Conservation (phyloP, 2,797 vertebrate species). For the Mus caroli region DNA sequence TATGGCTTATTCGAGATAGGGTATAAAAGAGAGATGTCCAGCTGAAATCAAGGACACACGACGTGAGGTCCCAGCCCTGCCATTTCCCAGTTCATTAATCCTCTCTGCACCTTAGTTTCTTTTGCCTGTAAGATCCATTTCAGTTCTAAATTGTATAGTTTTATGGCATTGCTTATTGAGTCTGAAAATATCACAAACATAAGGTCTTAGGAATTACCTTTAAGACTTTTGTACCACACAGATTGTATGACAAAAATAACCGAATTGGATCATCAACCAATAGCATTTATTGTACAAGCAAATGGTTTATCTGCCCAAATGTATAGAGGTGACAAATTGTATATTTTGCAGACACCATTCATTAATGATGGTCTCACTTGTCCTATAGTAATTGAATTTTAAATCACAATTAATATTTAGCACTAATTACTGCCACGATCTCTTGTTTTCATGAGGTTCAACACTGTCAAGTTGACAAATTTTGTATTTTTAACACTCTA, state of each 20-base stretch:
- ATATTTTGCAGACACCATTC: slow-evolving; percentile 46
- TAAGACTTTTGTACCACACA: slow-evolving; percentile 43
- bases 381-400: slow-evolving; percentile 59
- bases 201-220: slow-evolving; percentile 72
- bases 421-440: slow-evolving; percentile 31
- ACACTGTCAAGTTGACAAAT: slow-evolving; percentile 52
- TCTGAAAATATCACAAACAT: slow-evolving; percentile 74
- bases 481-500: slow-evolving; percentile 64
- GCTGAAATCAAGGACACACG: background rate
- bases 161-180: slow-evolving; percentile 67
- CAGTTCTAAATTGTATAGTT: slow-evolving; percentile 39
- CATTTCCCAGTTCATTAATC: slow-evolving; percentile 38
- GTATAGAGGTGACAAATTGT: background rate
- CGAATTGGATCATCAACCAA: slow-evolving; percentile 58
- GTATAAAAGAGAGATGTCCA: background rate
- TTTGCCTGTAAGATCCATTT: background rate
- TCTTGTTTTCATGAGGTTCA: slow-evolving; percentile 73
- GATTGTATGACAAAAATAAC: slow-evolving; percentile 62
- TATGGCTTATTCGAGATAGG: background rate
- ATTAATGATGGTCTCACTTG: slow-evolving; percentile 43
- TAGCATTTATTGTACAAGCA: slow-evolving; percentile 46
- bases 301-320: slow-evolving; percentile 45
- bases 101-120: background rate
- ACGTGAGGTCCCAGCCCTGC: background rate
- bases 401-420: slow-evolving; percentile 71